Conservation (phyloP, 2,888 invertebrate genomes). For the Scaptomyza parva region DNA sequence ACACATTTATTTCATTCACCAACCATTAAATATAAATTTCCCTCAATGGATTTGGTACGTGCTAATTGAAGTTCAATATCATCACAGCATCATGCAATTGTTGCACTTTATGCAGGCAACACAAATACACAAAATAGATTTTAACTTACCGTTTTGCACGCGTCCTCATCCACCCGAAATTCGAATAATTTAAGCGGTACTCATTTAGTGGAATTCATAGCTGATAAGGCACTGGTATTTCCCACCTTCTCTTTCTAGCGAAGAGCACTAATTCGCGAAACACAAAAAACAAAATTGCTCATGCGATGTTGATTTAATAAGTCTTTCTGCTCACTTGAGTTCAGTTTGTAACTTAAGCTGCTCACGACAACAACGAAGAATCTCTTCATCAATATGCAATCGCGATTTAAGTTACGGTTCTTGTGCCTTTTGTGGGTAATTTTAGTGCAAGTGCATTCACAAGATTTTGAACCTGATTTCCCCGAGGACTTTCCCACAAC, state of each 20-base stretch:
- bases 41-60: slow-evolving; percentile 26
- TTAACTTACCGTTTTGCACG: slow-evolving; percentile 56
- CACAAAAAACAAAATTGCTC: too few relatives aligned
- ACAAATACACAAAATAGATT: too few relatives aligned
- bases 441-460: slow-evolving; percentile 34
- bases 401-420: background rate
- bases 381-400: slow-evolving; percentile 35
- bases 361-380: slow-evolving; percentile 43
- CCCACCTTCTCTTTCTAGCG: background rate
- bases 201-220: slow-evolving; percentile 31
- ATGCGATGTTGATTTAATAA: slow-evolving; percentile 26
- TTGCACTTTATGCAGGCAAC: slow-evolving; percentile 21
- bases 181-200: slow-evolving; percentile 35
- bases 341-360: slow-evolving; percentile 56
- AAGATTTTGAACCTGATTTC: slow-evolving; percentile 70
- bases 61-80: slow-evolving; percentile 57
- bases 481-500: slow-evolving; percentile 57
- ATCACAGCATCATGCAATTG: slow-evolving; percentile 40
- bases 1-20: background rate
- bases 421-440: slow-evolving; percentile 44
- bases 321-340: slow-evolving; percentile 25
- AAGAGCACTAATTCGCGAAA: slow-evolving; percentile 1
- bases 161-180: slow-evolving; percentile 73
- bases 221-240: slow-evolving; percentile 39
- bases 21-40: slow-evolving; percentile 3